Evolutionary conservation across 2,888 invertebrate species (phyloP), one percentile per base, ranked within the genome.

Genomic region (Agrochola litura): DNA sequence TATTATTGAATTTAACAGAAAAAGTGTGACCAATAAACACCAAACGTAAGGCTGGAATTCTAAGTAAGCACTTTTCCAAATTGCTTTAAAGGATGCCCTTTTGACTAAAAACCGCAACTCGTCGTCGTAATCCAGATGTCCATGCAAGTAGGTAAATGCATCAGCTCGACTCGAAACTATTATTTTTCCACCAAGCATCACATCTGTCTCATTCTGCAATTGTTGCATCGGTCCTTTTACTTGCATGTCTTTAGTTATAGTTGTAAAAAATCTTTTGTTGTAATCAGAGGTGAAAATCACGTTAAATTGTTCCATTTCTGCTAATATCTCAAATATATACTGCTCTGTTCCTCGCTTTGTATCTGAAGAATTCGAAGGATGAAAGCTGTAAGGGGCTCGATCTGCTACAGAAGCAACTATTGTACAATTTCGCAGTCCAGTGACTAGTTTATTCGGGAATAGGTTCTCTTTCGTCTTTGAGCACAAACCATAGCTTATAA

Each of bases 401-500:
- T 94, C 88, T 1, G 92, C 74, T 0, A 89, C 80, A 1, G 88
- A 84, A 0, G 91, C 90, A 25, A 80, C 87, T 14, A 95, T 75
- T 0, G 89, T 91, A 76, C 95, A 95, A 41, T 91, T 92, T 56
- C 74, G 84, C 6, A 95, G 80, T 6, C 90, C 92, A 3, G 88
- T 92, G 1, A 83, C 76, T 1, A 89, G 60, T 84, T 92, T 94
- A 4, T 88, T 19, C 8, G 90, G 89, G 74, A 88, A 93, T 10
- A 93, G 76, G 63, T 89, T 54, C 6, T 60, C 43, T 2, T 80
- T 71, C 5, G 78, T 61, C 10, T 81, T 16, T 65, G 69, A 81
- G 19, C 95, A 95, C 60, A 87, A 85, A 16, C 95, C 95, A 1
- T 88, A 87, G n/a, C 86, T 77, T 37, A 91, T 91, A 3, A 94